A percentile compares a stretch with the other conserved stretches of the same genome.
These are phyloP conservation scores for Rostratula benghalensis DNA, from an alignment of 2,113 vertebrate genomes.

Conservation along the genomic window DNA sequence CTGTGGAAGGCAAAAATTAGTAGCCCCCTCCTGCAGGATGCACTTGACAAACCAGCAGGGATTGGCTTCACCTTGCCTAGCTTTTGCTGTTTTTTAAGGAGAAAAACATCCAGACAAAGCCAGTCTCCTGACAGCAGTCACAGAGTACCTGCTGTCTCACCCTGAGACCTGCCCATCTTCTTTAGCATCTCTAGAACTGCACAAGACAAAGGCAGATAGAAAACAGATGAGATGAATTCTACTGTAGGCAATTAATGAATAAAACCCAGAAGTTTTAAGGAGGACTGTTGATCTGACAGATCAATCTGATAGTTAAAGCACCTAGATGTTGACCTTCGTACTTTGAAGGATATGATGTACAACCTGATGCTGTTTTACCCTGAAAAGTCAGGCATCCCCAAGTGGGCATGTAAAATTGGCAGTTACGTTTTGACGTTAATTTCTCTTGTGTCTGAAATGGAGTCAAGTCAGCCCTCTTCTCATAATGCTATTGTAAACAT, in stretches of 20 bases:
- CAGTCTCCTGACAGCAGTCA: not conserved
- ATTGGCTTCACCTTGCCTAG: not conserved
- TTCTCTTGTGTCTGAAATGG: not conserved
- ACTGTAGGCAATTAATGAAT: not conserved
- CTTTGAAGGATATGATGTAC: not conserved
- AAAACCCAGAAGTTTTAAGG: not conserved
- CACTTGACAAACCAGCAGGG: not conserved
- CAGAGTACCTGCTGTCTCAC: not conserved
- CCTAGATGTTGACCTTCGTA: not conserved
- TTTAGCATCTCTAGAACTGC: not conserved
- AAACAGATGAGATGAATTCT: not conserved
- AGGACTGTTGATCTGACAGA: not conserved
- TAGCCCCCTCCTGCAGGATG: not conserved
- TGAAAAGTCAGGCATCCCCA: not conserved
- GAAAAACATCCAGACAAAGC: not conserved
- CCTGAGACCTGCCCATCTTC: fast-evolving
- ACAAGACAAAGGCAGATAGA: not conserved
- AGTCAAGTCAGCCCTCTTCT: not conserved
- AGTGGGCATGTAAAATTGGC: not conserved
- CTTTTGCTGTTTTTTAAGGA: not conserved
- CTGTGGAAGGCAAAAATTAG: not conserved
- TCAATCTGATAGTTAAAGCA: not conserved
- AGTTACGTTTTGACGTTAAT: not conserved
- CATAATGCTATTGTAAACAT: not conserved
- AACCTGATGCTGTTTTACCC: not conserved